Conservation (phyloP, 2,113 vertebrate species). For the Malaclemys terrapin region DNA sequence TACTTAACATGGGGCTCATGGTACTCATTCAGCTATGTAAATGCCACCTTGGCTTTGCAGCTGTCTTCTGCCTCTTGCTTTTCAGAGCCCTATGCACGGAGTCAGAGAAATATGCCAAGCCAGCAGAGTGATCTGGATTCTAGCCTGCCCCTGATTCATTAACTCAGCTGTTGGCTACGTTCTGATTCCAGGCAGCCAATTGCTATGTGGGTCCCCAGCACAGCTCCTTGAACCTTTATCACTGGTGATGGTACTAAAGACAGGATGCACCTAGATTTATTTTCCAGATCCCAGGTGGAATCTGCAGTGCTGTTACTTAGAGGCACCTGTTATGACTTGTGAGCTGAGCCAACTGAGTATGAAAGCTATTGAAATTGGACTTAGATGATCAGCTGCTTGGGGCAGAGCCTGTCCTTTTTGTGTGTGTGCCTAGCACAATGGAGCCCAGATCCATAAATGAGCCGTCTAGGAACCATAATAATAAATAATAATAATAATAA, state of each 20-base stretch:
- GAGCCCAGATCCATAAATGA: background rate
- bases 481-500: background rate
- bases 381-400: background rate
- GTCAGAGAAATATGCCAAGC: background rate
- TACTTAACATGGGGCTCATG: background rate
- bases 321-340: background rate
- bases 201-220: background rate
- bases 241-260: background rate
- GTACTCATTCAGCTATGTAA: background rate
- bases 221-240: background rate
- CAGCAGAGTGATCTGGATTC: background rate
- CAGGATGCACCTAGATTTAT: background rate
- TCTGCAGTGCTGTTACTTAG: background rate
- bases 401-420: background rate
- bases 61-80: background rate
- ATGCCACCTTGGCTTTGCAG: background rate
- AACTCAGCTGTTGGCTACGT: background rate
- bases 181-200: background rate
- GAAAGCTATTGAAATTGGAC: background rate
- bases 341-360: background rate
- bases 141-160: background rate
- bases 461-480: background rate
- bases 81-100: background rate
- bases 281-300: background rate
- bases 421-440: background rate